Evolutionary conservation across 2,888 invertebrate genomes (phyloP).

Genomic region (Polylopha cassiicola): DNA sequence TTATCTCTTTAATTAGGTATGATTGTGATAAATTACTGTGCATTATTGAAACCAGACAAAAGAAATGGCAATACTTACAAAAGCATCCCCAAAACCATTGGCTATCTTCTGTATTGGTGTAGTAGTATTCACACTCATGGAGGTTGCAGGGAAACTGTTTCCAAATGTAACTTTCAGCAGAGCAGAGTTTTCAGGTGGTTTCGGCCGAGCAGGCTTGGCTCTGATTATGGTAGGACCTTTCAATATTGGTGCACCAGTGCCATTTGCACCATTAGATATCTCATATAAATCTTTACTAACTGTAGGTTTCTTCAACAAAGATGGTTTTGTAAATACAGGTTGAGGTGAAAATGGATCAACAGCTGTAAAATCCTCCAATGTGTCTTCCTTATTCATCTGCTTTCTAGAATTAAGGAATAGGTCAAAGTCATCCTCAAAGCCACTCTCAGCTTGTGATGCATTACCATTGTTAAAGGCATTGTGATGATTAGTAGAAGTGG

Average conservation of each 20-base stretch:
- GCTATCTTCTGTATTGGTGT: constrained; percentile 62
- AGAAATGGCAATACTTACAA: constrained; percentile 48
- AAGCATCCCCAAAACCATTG: constrained; percentile 54
- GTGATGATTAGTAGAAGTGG: constrained; percentile 74
- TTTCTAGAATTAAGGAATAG: constrained; percentile 75
- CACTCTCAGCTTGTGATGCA: constrained; percentile 85
- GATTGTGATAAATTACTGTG: constrained; percentile 15
- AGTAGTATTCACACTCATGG: constrained; percentile 65
- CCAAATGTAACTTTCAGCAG: constrained; percentile 61
- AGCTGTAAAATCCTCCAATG: constrained; percentile 72
- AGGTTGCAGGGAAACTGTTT: constrained; percentile 43
- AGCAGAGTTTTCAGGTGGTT: constrained; percentile 71
- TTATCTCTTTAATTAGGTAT: constrained; percentile 17
- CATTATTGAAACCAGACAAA: too few species aligned
- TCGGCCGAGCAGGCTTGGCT: constrained; percentile 78
- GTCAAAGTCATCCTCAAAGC: constrained; percentile 91
- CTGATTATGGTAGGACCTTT: constrained; percentile 87
- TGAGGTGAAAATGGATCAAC: constrained; percentile 77
- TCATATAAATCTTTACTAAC: constrained; percentile 82
- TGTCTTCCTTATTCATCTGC: constrained; percentile 52
- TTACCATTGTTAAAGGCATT: constrained; percentile 78
- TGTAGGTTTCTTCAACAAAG: constrained; percentile 68
- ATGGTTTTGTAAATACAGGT: constrained; percentile 45
- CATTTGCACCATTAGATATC: constrained; percentile 70
- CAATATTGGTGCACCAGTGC: constrained; percentile 55